Evolutionary conservation across 2,797 vertebrate species (phyloP).

Genomic region (Sebastes nivosus): DNA sequence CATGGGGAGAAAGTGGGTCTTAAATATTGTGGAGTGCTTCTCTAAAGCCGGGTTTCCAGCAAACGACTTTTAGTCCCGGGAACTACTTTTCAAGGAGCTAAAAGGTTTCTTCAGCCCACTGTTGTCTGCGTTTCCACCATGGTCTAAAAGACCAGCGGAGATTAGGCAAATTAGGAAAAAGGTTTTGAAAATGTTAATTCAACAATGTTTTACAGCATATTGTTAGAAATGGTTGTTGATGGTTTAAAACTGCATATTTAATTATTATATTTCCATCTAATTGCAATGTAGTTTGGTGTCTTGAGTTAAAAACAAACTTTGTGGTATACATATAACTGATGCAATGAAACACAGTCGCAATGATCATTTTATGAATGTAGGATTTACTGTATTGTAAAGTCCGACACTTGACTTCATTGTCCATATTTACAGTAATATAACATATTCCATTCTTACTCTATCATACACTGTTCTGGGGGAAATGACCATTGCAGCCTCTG

Average conservation of each 20-base stretch:
- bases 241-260: background rate
- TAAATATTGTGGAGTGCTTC: background rate
- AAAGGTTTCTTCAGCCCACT: too few species aligned
- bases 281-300: background rate
- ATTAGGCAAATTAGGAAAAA: background rate
- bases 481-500: too few species aligned
- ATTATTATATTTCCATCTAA: background rate
- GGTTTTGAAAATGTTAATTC: background rate
- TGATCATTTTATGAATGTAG: background rate
- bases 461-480: fast-evolving
- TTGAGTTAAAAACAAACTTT: background rate
- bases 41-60: background rate
- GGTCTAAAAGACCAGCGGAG: too few species aligned
- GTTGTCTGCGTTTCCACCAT: too few species aligned
- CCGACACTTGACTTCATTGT: too few species aligned
- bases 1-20: too few species aligned
- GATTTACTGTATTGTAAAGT: background rate
- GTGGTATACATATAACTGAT: background rate
- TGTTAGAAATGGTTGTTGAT: background rate
- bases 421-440: background rate
- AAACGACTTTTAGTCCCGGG: too few species aligned
- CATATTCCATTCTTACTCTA: background rate
- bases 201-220: background rate
- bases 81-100: too few species aligned
- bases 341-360: background rate